A percentile compares a stretch with the other conserved stretches of the same genome.
These are phyloP conservation scores for Leptopterna dolabrata DNA, from an alignment of 2,888 invertebrate species.

Conservation along the genomic window DNA sequence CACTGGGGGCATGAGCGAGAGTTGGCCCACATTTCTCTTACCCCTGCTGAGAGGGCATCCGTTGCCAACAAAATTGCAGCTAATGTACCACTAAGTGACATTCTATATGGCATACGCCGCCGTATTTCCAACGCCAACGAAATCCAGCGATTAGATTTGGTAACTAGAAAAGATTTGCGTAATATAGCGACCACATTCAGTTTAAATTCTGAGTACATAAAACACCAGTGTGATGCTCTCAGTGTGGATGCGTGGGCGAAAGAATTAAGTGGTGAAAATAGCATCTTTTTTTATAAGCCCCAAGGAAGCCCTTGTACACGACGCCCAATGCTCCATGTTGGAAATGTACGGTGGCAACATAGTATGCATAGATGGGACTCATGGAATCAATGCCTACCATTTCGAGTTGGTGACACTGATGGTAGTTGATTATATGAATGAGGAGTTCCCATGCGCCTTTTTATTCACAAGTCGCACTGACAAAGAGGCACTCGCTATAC, in stretches of 20 bases:
- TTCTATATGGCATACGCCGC: conserved; percentile 59
- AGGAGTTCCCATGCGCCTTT: conserved; percentile 61
- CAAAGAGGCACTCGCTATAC: neutral
- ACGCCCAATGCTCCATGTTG: neutral
- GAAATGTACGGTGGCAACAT: neutral
- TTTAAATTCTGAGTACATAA: conserved; percentile 57
- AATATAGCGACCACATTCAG: conserved; percentile 62
- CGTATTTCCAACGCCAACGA: conserved; percentile 14
- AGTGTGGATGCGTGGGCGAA: conserved; percentile 62
- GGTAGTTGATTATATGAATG: conserved; percentile 61
- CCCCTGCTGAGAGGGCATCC: conserved; percentile 58
- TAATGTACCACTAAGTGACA: conserved; percentile 58
- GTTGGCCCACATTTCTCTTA: conserved; percentile 61
- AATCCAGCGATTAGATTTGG: conserved; percentile 58
- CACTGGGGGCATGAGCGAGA: conserved; percentile 64
- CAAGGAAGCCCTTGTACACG: neutral
- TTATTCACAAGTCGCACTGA: conserved; percentile 53
- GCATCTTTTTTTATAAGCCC: conserved; percentile 25
- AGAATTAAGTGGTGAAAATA: conserved; percentile 24
- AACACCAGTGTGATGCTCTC: conserved; percentile 59
- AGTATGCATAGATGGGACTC: conserved; percentile 9
- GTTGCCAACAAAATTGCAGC: conserved; percentile 62
- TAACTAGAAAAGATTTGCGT: conserved; percentile 63
- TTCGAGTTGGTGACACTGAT: conserved; percentile 61
- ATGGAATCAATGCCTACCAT: conserved; percentile 57